Percentiles rank a stretch among this genome's conserved stretches.
Conservation (phyloP, 2,888 invertebrate species). For the Geotrupes spiniger region DNA sequence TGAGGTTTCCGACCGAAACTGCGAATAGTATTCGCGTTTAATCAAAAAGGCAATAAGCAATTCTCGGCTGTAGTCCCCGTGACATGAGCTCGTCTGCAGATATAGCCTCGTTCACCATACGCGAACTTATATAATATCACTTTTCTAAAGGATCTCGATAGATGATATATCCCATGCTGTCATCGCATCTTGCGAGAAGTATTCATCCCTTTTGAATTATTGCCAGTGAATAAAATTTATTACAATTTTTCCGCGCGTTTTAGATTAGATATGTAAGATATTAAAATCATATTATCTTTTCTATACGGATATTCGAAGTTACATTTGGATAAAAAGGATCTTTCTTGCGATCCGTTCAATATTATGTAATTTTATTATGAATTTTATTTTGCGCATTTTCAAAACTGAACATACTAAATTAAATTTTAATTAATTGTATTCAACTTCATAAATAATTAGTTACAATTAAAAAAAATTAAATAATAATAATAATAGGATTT, state of each 20-base stretch:
- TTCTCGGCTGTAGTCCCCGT: constrained; percentile 23
- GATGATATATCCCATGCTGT: constrained; percentile 49
- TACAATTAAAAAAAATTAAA: too few relatives aligned
- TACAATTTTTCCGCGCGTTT: constrained; percentile 44
- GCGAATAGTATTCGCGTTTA: constrained; percentile 13
- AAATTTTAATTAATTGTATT: not conserved
- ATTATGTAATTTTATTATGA: too few relatives aligned
- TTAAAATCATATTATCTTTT: constrained; percentile 42
- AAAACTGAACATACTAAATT: constrained; percentile 16
- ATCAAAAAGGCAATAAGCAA: constrained; percentile 26
- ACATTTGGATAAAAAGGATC: too few relatives aligned
- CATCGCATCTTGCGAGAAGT: constrained; percentile 44
- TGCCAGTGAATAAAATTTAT: constrained; percentile 42
- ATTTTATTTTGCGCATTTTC: constrained; percentile 9
- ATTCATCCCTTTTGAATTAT: constrained; percentile 50
- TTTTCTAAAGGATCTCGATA: constrained; percentile 33
- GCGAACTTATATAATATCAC: constrained; percentile 20
- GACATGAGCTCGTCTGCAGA: constrained; percentile 32
- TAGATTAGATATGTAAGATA: constrained; percentile 48
- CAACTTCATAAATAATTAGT: too few relatives aligned
- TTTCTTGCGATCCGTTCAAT: too few relatives aligned
- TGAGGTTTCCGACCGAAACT: not conserved
- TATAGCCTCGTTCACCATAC: constrained; percentile 24
- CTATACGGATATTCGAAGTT: not conserved
- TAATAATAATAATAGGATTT: too few relatives aligned